Conservation (phyloP, 2,113 vertebrate species). For the Panthera leo region DNA sequence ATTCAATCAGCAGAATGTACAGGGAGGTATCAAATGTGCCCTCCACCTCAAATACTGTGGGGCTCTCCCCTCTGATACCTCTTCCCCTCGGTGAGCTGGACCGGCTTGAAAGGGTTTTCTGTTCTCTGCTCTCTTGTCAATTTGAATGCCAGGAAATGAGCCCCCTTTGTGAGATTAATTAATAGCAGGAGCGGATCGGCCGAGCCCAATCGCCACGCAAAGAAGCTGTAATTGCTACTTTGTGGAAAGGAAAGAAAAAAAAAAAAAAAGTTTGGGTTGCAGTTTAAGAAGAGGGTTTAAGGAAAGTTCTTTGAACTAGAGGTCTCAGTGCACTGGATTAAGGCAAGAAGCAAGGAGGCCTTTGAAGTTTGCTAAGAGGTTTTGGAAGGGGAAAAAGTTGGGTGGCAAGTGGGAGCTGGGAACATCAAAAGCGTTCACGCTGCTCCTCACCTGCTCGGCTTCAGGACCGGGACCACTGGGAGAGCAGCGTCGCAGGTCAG, state of each 20-base stretch:
- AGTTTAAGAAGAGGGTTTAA: slow-evolving; percentile 94
- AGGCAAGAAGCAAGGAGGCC: slow-evolving; percentile 93
- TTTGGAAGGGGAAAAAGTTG: slow-evolving; percentile 94
- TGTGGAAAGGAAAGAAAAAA: slow-evolving; percentile 88
- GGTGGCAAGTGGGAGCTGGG: slow-evolving; percentile 93
- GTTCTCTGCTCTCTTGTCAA: slow-evolving; percentile 95
- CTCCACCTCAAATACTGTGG: slow-evolving; percentile 90
- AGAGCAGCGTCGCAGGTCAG: slow-evolving; percentile 60
- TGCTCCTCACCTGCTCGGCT: slow-evolving; percentile 93
- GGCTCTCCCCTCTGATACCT: slow-evolving; percentile 92
- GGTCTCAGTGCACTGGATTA: slow-evolving; percentile 97
- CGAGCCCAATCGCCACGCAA: slow-evolving; percentile 91
- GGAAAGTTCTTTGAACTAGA: slow-evolving; percentile 97
- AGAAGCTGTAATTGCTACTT: slow-evolving; percentile 97
- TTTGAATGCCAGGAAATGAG: slow-evolving; percentile 98
- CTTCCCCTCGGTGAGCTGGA: slow-evolving; percentile 91
- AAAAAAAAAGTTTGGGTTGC: slow-evolving; percentile 93
- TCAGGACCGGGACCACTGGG: slow-evolving; percentile 82
- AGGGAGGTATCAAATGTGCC: slow-evolving; percentile 94
- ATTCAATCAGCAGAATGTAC: slow-evolving; percentile 93
- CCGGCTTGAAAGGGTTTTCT: slow-evolving; percentile 94
- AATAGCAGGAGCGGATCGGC: slow-evolving; percentile 95
- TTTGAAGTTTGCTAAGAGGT: slow-evolving; percentile 98
- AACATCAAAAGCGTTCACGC: slow-evolving; percentile 93
- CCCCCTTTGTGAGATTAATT: slow-evolving; percentile 99